Percentiles rank a stretch among this genome's conserved stretches.
phyloP scores from a whole-genome alignment of 2,113 vertebrate species.

The Microcebus murinus region DNA sequence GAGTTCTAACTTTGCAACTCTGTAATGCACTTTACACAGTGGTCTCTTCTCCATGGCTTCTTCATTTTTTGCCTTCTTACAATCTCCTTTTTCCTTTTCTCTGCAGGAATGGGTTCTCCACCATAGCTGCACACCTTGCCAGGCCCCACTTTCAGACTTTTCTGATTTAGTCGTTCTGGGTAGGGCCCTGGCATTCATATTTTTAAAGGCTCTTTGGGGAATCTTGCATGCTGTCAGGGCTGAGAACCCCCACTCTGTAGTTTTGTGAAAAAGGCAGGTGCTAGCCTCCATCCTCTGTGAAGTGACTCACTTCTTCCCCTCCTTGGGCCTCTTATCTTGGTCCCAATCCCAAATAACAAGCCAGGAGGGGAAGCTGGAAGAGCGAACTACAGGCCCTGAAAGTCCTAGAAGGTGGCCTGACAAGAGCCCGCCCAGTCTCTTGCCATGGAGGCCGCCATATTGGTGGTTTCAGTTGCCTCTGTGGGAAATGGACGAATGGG shows the following conservation, averaged over 20 bases:
- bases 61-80: background rate
- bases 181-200: background rate
- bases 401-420: background rate
- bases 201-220: background rate
- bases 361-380: background rate
- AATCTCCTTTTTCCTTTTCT: background rate
- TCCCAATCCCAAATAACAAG: background rate
- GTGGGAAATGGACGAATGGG: background rate
- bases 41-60: background rate
- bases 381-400: background rate
- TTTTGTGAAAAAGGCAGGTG: background rate
- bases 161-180: background rate
- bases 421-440: background rate
- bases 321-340: background rate
- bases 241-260: background rate
- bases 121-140: background rate
- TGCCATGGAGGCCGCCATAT: background rate
- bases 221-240: background rate
- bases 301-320: background rate
- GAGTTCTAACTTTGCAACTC: background rate
- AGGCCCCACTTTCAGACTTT: background rate
- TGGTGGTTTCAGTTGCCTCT: background rate
- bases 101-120: background rate
- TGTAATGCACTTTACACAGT: background rate
- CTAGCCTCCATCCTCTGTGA: background rate